A percentile compares a stretch with the other conserved stretches of the same genome.
These are phyloP conservation scores for Pyrocoelia pectoralis DNA, from an alignment of 2,888 invertebrate genomes.

Conservation along the genomic window DNA sequence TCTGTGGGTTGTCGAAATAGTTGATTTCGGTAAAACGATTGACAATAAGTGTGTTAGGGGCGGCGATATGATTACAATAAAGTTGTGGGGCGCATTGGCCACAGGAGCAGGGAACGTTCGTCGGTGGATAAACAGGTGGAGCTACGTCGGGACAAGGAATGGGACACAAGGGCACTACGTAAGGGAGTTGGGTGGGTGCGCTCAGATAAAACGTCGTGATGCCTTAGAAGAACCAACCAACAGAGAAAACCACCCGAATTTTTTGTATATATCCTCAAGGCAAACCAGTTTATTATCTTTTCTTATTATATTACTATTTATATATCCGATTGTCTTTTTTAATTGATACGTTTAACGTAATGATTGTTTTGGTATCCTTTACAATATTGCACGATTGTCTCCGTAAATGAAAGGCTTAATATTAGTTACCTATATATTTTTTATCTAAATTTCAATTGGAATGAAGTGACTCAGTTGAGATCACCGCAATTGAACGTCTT, in stretches of 20 bases:
- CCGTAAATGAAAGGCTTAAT: slow-evolving; percentile 34
- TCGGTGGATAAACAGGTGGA: slow-evolving; percentile 64
- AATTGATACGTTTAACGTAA: slow-evolving; percentile 38
- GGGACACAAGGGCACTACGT: slow-evolving; percentile 61
- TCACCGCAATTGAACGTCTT: not conserved
- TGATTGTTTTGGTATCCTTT: slow-evolving; percentile 49
- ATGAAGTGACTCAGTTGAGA: not conserved
- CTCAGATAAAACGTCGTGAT: slow-evolving; percentile 62
- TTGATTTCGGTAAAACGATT: slow-evolving; percentile 61
- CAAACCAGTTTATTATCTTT: slow-evolving; percentile 12
- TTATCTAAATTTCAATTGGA: not conserved
- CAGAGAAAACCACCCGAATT: slow-evolving; percentile 28
- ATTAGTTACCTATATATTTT: slow-evolving; percentile 34
- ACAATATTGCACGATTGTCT: slow-evolving; percentile 57
- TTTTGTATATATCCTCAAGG: slow-evolving; percentile 18
- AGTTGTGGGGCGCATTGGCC: slow-evolving; percentile 66
- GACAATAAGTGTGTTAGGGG: slow-evolving; percentile 58
- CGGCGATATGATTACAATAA: slow-evolving; percentile 51
- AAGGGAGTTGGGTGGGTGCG: slow-evolving; percentile 60
- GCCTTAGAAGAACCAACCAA: slow-evolving; percentile 43
- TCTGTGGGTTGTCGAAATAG: slow-evolving; percentile 58
- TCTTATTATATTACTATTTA: slow-evolving; percentile 11
- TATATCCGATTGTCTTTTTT: slow-evolving; percentile 39
- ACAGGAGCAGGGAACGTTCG: slow-evolving; percentile 66
- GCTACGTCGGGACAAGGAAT: slow-evolving; percentile 57